A percentile compares a stretch with the other conserved stretches of the same genome.
Evolutionary conservation across 2,113 vertebrate species (phyloP).

Genomic region (Psittacus erithacus): DNA sequence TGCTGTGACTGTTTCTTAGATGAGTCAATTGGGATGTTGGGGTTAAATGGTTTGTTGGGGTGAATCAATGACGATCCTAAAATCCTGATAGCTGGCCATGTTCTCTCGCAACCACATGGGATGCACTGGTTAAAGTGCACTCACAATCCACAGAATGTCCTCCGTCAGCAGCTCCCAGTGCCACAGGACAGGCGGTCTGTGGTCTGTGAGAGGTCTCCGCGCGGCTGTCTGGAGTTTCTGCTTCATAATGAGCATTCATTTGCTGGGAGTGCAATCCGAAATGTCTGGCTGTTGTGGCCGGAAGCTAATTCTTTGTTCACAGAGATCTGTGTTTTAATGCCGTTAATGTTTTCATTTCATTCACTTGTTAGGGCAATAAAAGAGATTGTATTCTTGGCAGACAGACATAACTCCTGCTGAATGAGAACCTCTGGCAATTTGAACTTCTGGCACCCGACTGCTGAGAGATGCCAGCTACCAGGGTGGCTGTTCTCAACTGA

Average conservation of each 20-base stretch:
- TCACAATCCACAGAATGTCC: rapidly evolving
- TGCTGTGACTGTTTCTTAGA: rapidly evolving
- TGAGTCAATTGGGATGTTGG: not conserved
- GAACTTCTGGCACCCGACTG: not conserved
- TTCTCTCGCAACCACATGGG: not conserved
- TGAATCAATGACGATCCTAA: not conserved
- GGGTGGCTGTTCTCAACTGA: not conserved
- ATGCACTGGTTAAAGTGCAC: not conserved
- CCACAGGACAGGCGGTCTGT: not conserved
- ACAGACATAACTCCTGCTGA: not conserved
- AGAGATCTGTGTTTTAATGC: not conserved
- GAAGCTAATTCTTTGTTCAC: not conserved
- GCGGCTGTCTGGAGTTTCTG: not conserved
- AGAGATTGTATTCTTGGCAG: conserved; percentile 28
- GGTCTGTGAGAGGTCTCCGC: not conserved
- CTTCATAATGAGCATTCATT: not conserved
- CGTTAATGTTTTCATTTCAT: conserved; percentile 22
- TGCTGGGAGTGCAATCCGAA: not conserved
- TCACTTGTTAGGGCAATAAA: conserved; percentile 26
- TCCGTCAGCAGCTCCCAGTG: not conserved
- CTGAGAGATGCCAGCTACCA: not conserved
- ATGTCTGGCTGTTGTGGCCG: conserved; percentile 3
- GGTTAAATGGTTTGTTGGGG: not conserved
- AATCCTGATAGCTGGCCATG: not conserved
- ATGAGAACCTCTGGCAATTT: not conserved